Base-by-base conservation (phyloP, 2,113 vertebrate species). In the Lepisosteus oculatus region DNA sequence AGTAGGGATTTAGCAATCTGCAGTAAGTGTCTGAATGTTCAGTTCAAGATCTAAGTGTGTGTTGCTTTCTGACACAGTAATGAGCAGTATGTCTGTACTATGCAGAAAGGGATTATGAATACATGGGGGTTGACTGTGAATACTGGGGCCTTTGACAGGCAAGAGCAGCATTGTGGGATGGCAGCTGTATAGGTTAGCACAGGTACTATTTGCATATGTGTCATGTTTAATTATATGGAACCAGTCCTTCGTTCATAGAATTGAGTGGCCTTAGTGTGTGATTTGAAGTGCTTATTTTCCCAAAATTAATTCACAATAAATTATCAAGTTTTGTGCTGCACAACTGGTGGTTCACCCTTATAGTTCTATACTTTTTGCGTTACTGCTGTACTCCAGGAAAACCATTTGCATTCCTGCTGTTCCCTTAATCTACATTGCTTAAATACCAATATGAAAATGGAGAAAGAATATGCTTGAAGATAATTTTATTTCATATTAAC, bases 261-360 rank as follows among this genome's bases (percentile, higher is more conserved):
- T 29, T 92, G 92, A 92, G 92, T 90, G 90, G 92, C 91, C 92
- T 93, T 93, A 92, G 90, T 85, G 87, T 87, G 88, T 88, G 90
- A 84, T 85, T 91, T 92, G 79, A 92, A 90, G 86, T 92, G 88
- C 90, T 91, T 85, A 93, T 83, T 81, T 86, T 83, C 41, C 65
- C 45, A 29, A 44, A 13, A 44, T 44, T 55, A 59, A 57, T 29
- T 8, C 15, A 43, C 59, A 42, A 59, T 72, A 55, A 15, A 51
- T 66, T 42, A 29, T 11, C 11, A 17, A 9, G 15, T 72, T 51
- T 51, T 51, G 47, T 64, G 47, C 55, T 72, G 43, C 43, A 61
- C 12, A 43, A 12, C 57, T 59, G 63, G 47, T 68, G 47, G 67
- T 55, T 68, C 42, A 43, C 41, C 43, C 41, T 70, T 4, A 51